Conservation (phyloP, 2,888 invertebrate species). For the Andrena praecox region DNA sequence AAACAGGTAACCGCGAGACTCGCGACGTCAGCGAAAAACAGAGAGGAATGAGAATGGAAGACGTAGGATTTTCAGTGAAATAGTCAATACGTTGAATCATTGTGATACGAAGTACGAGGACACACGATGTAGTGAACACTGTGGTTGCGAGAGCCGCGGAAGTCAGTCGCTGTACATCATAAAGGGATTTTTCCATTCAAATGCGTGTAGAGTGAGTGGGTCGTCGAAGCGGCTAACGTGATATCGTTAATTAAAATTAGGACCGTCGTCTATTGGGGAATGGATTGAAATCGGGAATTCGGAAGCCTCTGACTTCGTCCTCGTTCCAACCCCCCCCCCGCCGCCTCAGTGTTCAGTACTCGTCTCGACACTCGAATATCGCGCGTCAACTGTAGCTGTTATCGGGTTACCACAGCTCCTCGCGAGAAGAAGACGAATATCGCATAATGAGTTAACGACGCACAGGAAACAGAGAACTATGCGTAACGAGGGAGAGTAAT, state of each 20-base stretch:
- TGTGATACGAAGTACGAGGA: conserved; percentile 67
- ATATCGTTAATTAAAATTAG: conserved; percentile 26
- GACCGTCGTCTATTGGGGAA: neutral
- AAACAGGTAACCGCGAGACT: conserved; percentile 2
- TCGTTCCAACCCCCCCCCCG: conserved; percentile 34
- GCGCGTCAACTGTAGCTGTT: conserved; percentile 35
- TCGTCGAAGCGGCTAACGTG: conserved; percentile 21
- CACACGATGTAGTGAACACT: conserved; percentile 51
- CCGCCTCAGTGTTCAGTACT: conserved; percentile 33
- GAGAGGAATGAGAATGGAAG: neutral
- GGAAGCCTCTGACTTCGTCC: conserved; percentile 25
- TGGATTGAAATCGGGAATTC: conserved; percentile 3
- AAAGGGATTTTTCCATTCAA: too few species aligned
- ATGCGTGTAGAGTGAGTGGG: neutral
- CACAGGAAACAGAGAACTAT: conserved; percentile 62
- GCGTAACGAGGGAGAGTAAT: conserved; percentile 47
- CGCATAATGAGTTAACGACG: conserved; percentile 36
- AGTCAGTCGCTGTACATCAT: conserved; percentile 20
- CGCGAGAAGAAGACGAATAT: conserved; percentile 18
- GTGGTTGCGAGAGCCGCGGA: conserved; percentile 66
- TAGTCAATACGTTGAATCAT: conserved; percentile 74
- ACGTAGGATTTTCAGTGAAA: conserved; percentile 56
- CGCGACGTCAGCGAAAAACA: conserved; percentile 14
- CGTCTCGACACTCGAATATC: conserved; percentile 13
- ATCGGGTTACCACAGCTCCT: conserved; percentile 18